Base-by-base conservation (phyloP, 2,797 vertebrate genomes). In the Somateria mollissima region DNA sequence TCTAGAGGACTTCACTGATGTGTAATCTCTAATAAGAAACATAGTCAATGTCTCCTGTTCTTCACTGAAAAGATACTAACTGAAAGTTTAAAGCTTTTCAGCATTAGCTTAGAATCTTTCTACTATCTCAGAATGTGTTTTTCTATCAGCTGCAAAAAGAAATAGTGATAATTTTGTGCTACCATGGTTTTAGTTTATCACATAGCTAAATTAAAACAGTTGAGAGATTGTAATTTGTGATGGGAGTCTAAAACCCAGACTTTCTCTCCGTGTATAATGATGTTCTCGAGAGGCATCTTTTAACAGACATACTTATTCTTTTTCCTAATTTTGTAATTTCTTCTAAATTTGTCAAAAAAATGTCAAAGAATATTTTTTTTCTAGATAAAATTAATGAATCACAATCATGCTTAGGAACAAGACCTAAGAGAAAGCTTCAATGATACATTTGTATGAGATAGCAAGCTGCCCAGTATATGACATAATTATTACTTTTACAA, bases 401-500 rank as follows among this genome's bases (percentile, higher is more conserved):
- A 51, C 36, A 76, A 14, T 54, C 51, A n/a, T 65, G 16, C 82
- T 82, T 72, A 84, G 49, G 65, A 84, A 66, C 27, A 67, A 84
- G 57, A 6, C 25, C 65, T 57, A 9, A 6, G 28, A 83, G 56
- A 67, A 77, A 64, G 61, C 28, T 32, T 66, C 39, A 39, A 27
- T 39, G 36, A 18, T 41, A 39, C 22, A 75, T 89, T 91, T 91
- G 53, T 69, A 76, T 32, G 64, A 74, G 49, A n/a, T 8, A 84
- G 30, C 24, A 83, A 65, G 25, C 79, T 91, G 80, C 61, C 65
- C 51, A 51, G 49, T 47, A 66, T 72, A 69, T 58, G 54, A 76
- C 80, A 81, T 56, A 77, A 88, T 95, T 94, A 94, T 94, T 82
- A 91, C 76, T 89, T 73, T 49, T 80, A 74, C 88, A 72, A 80